A percentile compares a stretch with the other conserved stretches of the same genome.
Evolutionary conservation across 2,113 vertebrate species (phyloP).

Genomic region (Pelecanoides urinatrix): DNA sequence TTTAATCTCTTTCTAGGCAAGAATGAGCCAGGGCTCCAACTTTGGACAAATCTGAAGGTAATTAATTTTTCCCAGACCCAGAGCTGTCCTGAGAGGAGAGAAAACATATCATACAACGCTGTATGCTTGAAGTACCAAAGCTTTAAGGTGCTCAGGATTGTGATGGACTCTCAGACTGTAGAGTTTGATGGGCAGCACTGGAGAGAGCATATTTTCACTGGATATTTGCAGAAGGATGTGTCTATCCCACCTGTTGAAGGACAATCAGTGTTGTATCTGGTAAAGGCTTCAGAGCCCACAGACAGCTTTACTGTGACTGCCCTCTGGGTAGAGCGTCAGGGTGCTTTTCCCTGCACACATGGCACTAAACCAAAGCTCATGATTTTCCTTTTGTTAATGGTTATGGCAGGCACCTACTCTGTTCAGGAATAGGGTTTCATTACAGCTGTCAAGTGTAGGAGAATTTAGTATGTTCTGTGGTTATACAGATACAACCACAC

Average conservation of each 20-base stretch:
- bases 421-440: not conserved
- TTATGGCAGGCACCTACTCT: not conserved
- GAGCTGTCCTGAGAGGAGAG: not conserved
- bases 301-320: not conserved
- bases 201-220: not conserved
- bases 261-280: not conserved
- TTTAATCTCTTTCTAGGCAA: not conserved
- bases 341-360: rapidly evolving
- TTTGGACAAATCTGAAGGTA: not conserved
- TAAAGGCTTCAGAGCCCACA: not conserved
- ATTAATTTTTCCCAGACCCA: not conserved
- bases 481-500: not conserved
- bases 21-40: not conserved
- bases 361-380: not conserved
- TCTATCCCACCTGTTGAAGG: rapidly evolving
- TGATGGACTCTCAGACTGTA: not conserved
- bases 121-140: not conserved
- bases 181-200: not conserved
- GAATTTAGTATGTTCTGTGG: not conserved
- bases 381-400: not conserved
- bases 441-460: not conserved
- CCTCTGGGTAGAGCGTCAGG: not conserved
- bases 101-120: not conserved
- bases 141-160: not conserved
- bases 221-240: not conserved